Evolutionary conservation across 2,888 invertebrate genomes (phyloP).

Genomic region (Drosophila melanosoma): DNA sequence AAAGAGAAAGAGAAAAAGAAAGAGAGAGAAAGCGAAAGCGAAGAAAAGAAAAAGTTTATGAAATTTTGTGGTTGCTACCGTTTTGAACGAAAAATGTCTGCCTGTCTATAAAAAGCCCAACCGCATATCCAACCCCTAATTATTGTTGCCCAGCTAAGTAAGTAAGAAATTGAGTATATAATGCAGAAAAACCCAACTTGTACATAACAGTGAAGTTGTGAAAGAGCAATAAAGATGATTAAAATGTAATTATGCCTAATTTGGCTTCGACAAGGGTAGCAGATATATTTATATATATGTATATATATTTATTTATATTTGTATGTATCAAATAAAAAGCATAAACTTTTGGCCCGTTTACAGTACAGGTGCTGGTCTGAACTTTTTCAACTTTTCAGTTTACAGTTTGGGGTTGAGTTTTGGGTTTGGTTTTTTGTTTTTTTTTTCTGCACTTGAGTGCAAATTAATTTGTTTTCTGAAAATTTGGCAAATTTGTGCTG

Average conservation of each 20-base stretch:
- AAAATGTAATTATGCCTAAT: conserved; percentile 83
- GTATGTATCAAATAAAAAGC: not conserved
- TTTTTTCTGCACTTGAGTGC: conserved; percentile 57
- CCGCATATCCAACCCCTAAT: conserved; percentile 76
- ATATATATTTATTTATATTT: not conserved
- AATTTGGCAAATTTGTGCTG: conserved; percentile 64
- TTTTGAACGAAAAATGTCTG: conserved; percentile 69
- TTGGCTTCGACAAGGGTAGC: conserved; percentile 58
- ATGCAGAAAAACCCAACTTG: conserved; percentile 57
- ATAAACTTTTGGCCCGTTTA: conserved; percentile 44
- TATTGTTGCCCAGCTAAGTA: conserved; percentile 53
- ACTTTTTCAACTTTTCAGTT: conserved; percentile 73
- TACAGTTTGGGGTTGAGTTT: not conserved
- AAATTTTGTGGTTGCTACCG: conserved; percentile 79
- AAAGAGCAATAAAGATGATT: conserved; percentile 83
- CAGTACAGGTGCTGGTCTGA: conserved; percentile 74
- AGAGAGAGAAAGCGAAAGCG: conserved; percentile 9
- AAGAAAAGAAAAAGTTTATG: conserved; percentile 64
- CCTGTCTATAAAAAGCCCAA: conserved; percentile 71
- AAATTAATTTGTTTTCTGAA: conserved; percentile 76
- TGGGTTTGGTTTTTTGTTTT: not conserved
- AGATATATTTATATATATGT: not conserved
- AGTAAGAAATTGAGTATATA: conserved; percentile 42
- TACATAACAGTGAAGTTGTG: conserved; percentile 76
- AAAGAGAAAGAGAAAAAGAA: conserved; percentile 12